These are phyloP conservation scores for Hoplostethus mediterraneus DNA, from an alignment of 2,797 vertebrate species.

Conservation along the genomic window DNA sequence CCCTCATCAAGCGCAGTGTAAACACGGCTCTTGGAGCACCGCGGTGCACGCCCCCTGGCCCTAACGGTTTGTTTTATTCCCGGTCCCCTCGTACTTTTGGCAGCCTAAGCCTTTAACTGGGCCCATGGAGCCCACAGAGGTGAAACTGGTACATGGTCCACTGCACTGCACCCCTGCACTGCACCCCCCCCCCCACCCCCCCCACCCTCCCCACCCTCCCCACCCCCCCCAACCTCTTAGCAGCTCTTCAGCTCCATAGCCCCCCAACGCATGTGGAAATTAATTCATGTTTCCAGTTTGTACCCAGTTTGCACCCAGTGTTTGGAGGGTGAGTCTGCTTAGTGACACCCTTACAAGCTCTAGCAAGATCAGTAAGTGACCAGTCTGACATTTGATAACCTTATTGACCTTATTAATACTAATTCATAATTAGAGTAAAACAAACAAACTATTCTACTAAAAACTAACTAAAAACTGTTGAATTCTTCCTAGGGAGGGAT, in stretches of 20 bases:
- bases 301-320: conserved; percentile 28
- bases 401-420: neutral
- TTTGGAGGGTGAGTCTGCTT: conserved; percentile 17
- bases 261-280: conserved; percentile 41
- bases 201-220: conserved; percentile 40
- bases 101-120: conserved; percentile 51
- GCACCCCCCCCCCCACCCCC: too few relatives aligned
- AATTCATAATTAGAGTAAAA: neutral
- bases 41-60: neutral
- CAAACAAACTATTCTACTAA: neutral
- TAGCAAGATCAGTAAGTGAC: too few relatives aligned
- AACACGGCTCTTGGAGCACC: conserved; percentile 73
- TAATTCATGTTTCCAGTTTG: conserved; percentile 55
- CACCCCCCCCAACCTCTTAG: conserved; percentile 44
- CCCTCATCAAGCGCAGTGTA: conserved; percentile 82
- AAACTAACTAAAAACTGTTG: neutral
- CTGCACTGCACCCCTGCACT: conserved; percentile 37
- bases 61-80: conserved; percentile 46
- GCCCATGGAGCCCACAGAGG: conserved; percentile 50
- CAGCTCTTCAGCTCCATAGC: conserved; percentile 40
- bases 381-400: neutral
- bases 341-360: too few relatives aligned
- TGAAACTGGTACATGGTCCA: conserved; percentile 51
- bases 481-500: conserved; percentile 11
- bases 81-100: conserved; percentile 42